Evolutionary conservation across 2,113 vertebrate species (phyloP).

Genomic region (Microcebus tavaratra): DNA sequence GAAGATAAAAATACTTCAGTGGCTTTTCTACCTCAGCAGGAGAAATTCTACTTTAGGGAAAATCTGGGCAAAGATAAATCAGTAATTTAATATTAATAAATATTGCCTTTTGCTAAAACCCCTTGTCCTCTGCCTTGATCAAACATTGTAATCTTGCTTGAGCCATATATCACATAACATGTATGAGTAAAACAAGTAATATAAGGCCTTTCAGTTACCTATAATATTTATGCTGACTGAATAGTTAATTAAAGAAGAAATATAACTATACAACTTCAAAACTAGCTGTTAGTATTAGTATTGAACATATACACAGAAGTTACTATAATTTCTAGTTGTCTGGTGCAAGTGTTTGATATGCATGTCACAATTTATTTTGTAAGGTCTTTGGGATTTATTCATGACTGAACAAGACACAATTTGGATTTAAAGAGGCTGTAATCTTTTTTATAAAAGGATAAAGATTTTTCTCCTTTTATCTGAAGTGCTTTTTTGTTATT

Average conservation of each 20-base stretch:
- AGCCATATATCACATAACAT: neutral
- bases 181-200: slow-evolving; percentile 1
- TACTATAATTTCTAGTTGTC: neutral
- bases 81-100: slow-evolving; percentile 62
- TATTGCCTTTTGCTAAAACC: slow-evolving; percentile 29
- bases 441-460: neutral
- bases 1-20: slow-evolving; percentile 28
- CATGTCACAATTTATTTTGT: neutral
- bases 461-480: neutral
- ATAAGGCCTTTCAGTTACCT: neutral
- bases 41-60: slow-evolving; percentile 43
- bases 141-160: neutral
- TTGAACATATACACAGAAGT: neutral
- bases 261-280: neutral
- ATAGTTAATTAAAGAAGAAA: neutral
- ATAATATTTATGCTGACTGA: slow-evolving; percentile 7
- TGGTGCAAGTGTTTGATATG: neutral
- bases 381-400: neutral
- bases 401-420: neutral
- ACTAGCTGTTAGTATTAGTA: neutral
- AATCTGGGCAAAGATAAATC: slow-evolving; percentile 1
- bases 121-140: neutral
- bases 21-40: neutral
- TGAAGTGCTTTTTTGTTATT: neutral
- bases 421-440: neutral